Base-by-base conservation (phyloP, 1,140 invertebrate genomes). In the Dendrolimus punctatus region DNA sequence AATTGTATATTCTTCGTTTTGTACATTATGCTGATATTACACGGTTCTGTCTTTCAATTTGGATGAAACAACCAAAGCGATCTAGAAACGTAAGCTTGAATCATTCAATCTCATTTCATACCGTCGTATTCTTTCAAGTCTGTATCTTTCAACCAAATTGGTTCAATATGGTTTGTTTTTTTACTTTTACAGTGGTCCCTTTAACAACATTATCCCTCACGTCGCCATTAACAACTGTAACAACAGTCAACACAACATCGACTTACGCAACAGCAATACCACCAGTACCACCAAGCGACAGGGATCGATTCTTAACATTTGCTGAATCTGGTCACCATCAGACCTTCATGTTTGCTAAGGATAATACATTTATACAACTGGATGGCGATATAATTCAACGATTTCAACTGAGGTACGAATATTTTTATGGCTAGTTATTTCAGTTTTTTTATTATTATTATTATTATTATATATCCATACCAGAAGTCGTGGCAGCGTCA, bases 291-390 rank as follows among this genome's bases (percentile, higher is more conserved):
- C 90, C 90, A 39, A 90, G 93, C 55, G 89, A 93, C 64, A 85
- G 93, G 64, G 94, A 93, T 8, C 87, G 92, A 66, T 91, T 94
- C 73, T 81, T 95, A 23, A 95, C 94, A 2, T 95, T 95, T 73
- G 92, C 92, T 62, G 94, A 95, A 76, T 94, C 93, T 10, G 94
- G 94, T 2, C 89, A 92, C 65, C 91, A 93, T 57, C 90, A 91
- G 64, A 94, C 93, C 8, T 96, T 96, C 75, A 95, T 95, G 91
- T 95, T 95, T 77, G 94, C 94, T 6, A 92, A 95, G 74, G 94
- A 93, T 53, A 95, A 95, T 66, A 95, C 94, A 3, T 96, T 93
- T 74, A 95, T 96, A 72, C 95, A 96, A 75, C 89, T 96, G 8
- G 94, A 95, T 75, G 94, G 94, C 6, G 92, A 93, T 66, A 92